Evolutionary conservation across 2,888 invertebrate genomes (phyloP).

Genomic region (Poecilus cupreus): DNA sequence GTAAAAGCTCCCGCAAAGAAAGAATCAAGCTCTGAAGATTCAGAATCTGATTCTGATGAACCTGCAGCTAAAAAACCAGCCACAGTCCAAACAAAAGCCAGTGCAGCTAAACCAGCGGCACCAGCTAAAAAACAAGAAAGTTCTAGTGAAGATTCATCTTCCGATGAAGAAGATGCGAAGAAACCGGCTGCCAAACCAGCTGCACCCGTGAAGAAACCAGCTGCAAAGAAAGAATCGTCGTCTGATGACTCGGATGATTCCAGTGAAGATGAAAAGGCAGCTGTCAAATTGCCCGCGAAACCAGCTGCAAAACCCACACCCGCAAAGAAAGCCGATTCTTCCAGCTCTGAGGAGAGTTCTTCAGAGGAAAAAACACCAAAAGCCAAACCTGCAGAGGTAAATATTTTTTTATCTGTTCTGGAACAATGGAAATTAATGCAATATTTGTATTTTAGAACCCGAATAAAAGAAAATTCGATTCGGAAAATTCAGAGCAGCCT

Average conservation of each 20-base stretch:
- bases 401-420: neutral
- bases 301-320: constrained; percentile 50
- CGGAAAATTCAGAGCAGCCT: constrained; percentile 68
- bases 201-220: constrained; percentile 61
- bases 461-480: constrained; percentile 72
- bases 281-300: constrained; percentile 62
- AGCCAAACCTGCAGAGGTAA: constrained; percentile 61
- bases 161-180: constrained; percentile 64
- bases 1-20: constrained; percentile 63
- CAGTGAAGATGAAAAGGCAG: constrained; percentile 64
- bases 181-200: constrained; percentile 63
- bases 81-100: constrained; percentile 65
- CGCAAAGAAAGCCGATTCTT: neutral
- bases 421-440: too few species aligned
- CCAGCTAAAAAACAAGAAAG: constrained; percentile 63
- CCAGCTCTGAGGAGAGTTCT: constrained; percentile 15
- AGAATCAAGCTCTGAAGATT: constrained; percentile 55
- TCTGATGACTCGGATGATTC: constrained; percentile 68
- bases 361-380: constrained; percentile 60
- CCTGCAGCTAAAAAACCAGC: constrained; percentile 64
- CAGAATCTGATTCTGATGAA: constrained; percentile 59
- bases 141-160: constrained; percentile 65
- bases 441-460: neutral
- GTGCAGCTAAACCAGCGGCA: constrained; percentile 64
- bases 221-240: constrained; percentile 71